Evolutionary conservation across 2,888 invertebrate species (phyloP).

Genomic region (Graphium colonna): DNA sequence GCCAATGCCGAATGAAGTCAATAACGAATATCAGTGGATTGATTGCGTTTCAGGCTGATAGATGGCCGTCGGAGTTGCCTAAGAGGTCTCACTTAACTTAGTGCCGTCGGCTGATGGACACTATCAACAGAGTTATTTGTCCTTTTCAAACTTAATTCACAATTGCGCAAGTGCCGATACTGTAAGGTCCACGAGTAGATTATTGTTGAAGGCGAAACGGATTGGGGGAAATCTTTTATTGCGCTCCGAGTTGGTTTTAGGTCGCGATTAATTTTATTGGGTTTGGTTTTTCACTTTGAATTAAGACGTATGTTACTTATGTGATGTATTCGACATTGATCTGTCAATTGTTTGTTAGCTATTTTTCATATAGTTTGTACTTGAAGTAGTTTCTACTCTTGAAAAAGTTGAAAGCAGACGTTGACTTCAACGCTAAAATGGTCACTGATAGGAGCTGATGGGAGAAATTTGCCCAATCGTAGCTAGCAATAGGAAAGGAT

Average conservation of each 20-base stretch:
- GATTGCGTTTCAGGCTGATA: constrained; percentile 14
- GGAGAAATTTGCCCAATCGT: too few relatives aligned
- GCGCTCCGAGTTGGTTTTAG: background rate
- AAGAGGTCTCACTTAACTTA: constrained; percentile 20
- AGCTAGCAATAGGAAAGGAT: too few relatives aligned
- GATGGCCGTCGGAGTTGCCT: constrained; percentile 16
- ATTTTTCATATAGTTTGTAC: too few relatives aligned
- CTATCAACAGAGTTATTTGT: constrained; percentile 16
- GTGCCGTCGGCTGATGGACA: constrained; percentile 1
- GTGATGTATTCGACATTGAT: background rate
- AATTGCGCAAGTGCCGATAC: constrained; percentile 20
- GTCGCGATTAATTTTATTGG: background rate
- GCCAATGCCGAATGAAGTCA: constrained; percentile 13
- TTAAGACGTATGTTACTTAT: background rate
- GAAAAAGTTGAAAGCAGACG: too few relatives aligned
- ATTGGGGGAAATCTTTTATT: background rate
- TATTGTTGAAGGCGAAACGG: constrained; percentile 13
- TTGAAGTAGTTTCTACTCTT: too few relatives aligned
- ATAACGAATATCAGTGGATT: constrained; percentile 22
- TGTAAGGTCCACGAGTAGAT: constrained; percentile 14
- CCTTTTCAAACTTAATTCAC: constrained; percentile 18
- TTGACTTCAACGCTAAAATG: too few relatives aligned
- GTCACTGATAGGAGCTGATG: too few relatives aligned
- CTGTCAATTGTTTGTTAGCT: too few relatives aligned
- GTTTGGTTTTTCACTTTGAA: background rate